Evolutionary conservation across 2,113 vertebrate species (phyloP), one percentile per base, ranked within the genome.

Genomic region (Nothobranchius kuhntae): DNA sequence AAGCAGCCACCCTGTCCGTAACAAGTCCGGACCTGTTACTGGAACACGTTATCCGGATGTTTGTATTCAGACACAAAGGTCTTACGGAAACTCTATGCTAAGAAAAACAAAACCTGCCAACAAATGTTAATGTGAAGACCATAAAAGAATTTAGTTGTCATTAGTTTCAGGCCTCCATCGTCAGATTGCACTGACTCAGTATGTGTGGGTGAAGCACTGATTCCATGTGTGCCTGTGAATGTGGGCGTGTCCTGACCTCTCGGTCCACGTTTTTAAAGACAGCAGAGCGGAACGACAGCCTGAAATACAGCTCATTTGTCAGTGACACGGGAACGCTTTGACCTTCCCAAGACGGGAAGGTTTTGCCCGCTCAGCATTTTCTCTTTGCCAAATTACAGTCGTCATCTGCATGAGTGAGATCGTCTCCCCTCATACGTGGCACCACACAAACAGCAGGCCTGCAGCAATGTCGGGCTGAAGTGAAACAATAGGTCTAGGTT

Each of bases 291-390:
- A 89, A 87, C 82, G n/a, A 30, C 46, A 45, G 61, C 58, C 72
- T 77, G 71, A 78, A 85, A 79, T 71, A 62, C 57, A 73, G 38
- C 80, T 84, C 84, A 66, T 88, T 89, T 83, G 72, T 88, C 89
- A 89, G 73, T 61, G 77, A 75, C 84, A 62, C 51, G 2, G 66
- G 71, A 80, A 78, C 21, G 48, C 80, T 79, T 63, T 81, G 81
- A 89, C 87, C 84, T 89, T 87, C 82, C 79, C 42, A 13, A 78
- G 85, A 80, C 77, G 71, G 66, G 61, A 66, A 42, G 66, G 59
- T 71, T 81, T 61, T 71, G 78, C 84, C 72, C 35, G 69, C 76
- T 91, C 86, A 85, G 86, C 85, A 15, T 8, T 89, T 86, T 87
- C 51, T 63, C 65, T 56, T 73, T 78, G 54, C 45, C n/a, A 50